phyloP scores from a whole-genome alignment of 2,113 vertebrate genomes.

The Myiopsitta monachus region DNA sequence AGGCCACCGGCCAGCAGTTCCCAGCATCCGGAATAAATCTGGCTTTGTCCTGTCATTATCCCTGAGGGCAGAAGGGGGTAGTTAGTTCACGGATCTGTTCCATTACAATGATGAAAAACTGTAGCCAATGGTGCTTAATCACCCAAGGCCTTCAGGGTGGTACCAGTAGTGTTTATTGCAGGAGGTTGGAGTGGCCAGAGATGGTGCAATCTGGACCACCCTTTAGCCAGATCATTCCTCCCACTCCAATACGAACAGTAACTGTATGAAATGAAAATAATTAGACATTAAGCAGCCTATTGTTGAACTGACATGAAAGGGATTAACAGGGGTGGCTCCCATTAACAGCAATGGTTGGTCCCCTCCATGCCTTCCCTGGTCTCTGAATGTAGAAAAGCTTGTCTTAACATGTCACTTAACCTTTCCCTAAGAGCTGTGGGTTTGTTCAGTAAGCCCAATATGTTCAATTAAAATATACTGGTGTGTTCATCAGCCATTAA shows the following conservation, averaged over 20 bases:
- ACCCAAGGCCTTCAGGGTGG: background rate
- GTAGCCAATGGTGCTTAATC: background rate
- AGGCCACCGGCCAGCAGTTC: fast-evolving
- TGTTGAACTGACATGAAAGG: background rate
- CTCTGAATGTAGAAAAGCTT: background rate
- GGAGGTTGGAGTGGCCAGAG: background rate
- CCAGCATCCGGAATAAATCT: background rate
- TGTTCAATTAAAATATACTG: conserved; percentile 58
- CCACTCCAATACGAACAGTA: background rate
- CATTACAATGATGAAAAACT: background rate
- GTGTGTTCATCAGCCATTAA: conserved; percentile 53
- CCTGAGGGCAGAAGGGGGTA: background rate
- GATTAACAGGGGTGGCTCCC: conserved; percentile 1
- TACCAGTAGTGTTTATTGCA: background rate
- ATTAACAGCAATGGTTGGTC: background rate
- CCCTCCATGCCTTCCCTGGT: background rate
- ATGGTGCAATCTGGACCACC: background rate
- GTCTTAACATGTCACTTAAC: conserved; percentile 39
- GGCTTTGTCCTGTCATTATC: background rate
- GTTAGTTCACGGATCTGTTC: background rate
- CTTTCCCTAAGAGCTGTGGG: conserved; percentile 30
- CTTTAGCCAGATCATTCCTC: background rate
- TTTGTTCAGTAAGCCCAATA: conserved; percentile 46
- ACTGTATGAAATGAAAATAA: conserved; percentile 15
- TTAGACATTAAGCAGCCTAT: background rate